Evolutionary conservation across 1,140 invertebrate species (phyloP).

Genomic region (Trinorchestia longiramus): DNA sequence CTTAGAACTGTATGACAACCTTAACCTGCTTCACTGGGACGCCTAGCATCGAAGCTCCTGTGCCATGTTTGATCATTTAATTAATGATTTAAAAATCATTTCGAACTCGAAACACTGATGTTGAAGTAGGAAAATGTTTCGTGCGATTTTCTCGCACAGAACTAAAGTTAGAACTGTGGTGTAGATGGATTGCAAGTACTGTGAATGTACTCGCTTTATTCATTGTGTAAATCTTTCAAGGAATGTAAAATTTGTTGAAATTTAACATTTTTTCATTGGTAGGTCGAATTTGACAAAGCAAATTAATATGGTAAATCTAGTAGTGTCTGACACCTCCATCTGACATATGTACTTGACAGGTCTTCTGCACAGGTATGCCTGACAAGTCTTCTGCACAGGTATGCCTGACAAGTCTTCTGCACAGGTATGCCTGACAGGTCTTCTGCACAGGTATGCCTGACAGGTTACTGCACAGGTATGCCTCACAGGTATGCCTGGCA

Average conservation of each 20-base stretch:
- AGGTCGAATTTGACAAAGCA: background rate
- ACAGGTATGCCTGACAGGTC: no score
- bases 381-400: background rate
- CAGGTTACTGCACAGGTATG: no score
- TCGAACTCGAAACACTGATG: no score
- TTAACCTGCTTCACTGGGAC: background rate
- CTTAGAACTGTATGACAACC: background rate
- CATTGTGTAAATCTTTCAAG: background rate
- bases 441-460: no score
- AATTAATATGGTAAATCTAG: background rate
- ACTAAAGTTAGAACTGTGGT: no score
- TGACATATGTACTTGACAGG: background rate
- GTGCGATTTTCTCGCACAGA: background rate
- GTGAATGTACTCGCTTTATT: background rate
- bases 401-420: no score
- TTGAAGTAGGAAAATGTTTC: no score
- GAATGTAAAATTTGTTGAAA: background rate
- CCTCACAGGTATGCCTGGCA: no score
- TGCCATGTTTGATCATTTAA: background rate
- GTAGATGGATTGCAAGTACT: background rate
- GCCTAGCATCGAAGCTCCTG: background rate
- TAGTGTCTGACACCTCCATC: background rate
- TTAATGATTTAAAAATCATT: no score
- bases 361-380: background rate
- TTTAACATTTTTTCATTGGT: background rate